phyloP scores from a whole-genome alignment of 1,140 invertebrate species.

The Sminthurinus signatus region DNA sequence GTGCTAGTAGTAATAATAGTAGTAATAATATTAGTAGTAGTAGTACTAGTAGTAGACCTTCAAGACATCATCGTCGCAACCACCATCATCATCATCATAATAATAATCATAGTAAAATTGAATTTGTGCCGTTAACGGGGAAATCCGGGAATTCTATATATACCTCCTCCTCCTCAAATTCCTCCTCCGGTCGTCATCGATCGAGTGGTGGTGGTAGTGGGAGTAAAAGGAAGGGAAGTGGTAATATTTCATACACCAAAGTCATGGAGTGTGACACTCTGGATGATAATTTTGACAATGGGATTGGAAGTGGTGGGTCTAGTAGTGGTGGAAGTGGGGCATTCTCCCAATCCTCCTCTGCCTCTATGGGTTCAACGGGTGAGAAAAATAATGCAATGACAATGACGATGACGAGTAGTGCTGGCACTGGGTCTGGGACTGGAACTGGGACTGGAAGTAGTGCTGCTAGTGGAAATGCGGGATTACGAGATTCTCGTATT shows the following conservation, averaged over 20 bases:
- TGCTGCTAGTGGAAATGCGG: not conserved
- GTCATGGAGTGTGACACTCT: constrained; percentile 31
- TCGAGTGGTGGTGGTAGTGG: not conserved
- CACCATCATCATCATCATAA: too few relatives aligned
- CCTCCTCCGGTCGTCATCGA: not conserved
- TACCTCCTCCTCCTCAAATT: not conserved
- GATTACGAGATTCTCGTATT: constrained; percentile 52
- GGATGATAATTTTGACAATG: constrained; percentile 39
- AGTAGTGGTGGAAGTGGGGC: constrained; percentile 16
- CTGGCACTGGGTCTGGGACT: too few relatives aligned
- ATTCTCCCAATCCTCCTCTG: constrained; percentile 8
- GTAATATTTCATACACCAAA: not conserved
- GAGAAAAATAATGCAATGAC: constrained; percentile 5
- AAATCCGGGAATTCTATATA: not conserved
- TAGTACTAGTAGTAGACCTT: not conserved
- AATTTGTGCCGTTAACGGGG: constrained; percentile 18
- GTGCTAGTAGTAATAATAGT: too few relatives aligned
- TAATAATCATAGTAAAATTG: not conserved
- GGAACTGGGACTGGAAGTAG: not conserved
- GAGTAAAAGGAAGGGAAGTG: not conserved
- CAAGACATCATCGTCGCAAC: not conserved
- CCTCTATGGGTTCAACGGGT: not conserved
- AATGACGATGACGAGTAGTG: not conserved
- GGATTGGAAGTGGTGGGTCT: constrained; percentile 28
- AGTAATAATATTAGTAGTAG: too few relatives aligned